Evolutionary conservation across 2,888 invertebrate species (phyloP), one percentile per base, ranked within the genome.

Genomic region (Oscheius sp.): DNA sequence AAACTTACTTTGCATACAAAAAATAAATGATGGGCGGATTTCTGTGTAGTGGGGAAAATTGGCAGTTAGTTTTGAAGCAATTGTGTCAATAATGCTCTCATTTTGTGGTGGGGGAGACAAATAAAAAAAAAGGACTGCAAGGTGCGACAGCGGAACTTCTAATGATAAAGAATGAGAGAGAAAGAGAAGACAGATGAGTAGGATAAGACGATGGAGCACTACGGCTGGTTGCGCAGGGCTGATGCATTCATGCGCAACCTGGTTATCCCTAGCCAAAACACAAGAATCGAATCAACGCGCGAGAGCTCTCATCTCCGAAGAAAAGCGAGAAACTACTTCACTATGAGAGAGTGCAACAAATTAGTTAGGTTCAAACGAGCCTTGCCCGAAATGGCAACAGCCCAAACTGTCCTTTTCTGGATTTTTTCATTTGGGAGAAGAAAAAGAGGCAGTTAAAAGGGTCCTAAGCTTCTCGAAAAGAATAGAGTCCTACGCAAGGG

Each of bases 251-350:
- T 59, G 70, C 59, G 70, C 59, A 70, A 70, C 70, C 53, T 53
- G 70, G 70, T 70, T 70, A 70, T 58, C 59, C 70, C 46, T 43
- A 18, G 70, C 70, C 70, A 70, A 70, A 70, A 70, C 70, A 70
- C 46, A 70, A 58, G 70, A 70, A 70, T 70, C 70, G 56, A 70
- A 70, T 70, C 70, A 70, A 43, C 49, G 45, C 46, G 59, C 29
- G 70, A 59, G 59, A 43, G 59, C 70, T 49, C 58, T 66, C 66
- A 66, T 52, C 66, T 49, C 49, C 66, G 56, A 23, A 43, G 55
- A 27, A n/a, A 18, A 49, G 58, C 58, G 58, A 58, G 58, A 58
- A 58, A 58, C 58, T 58, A 58, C 58, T 23, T 7, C 58, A 25
- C n/a, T 29, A 29, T 25, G 25, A 45, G 61, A 61, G 61, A 61